These are phyloP conservation scores for Enchytraeus crypticus DNA, from an alignment of 2,888 invertebrate species.

Conservation along the genomic window DNA sequence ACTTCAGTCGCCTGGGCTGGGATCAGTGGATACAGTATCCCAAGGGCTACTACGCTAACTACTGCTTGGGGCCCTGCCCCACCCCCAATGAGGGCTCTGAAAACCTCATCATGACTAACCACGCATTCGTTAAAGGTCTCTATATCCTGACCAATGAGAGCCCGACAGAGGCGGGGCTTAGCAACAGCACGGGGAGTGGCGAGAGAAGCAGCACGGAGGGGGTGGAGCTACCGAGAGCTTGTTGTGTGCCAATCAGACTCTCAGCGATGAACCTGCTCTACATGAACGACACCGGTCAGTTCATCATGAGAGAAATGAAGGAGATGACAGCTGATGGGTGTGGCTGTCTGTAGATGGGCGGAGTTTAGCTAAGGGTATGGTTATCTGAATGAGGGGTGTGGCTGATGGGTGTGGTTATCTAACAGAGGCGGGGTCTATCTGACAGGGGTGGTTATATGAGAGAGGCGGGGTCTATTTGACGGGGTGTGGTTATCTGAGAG, in stretches of 20 bases:
- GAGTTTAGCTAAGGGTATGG: no score
- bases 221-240: slow-evolving; percentile 1
- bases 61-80: slow-evolving; percentile 4
- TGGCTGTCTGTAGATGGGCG: slow-evolving; percentile 7
- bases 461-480: no score
- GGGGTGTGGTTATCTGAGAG: no score
- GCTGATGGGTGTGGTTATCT: no score
- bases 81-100: not conserved
- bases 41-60: slow-evolving; percentile 5
- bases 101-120: slow-evolving; percentile 4
- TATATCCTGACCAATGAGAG: not conserved
- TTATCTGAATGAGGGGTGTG: no score
- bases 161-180: no score
- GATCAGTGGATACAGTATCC: slow-evolving; percentile 2
- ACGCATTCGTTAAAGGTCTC: slow-evolving; percentile 7
- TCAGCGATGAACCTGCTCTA: slow-evolving; percentile 7
- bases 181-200: no score
- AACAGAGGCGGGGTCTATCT: no score
- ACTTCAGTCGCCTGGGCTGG: slow-evolving; percentile 3
- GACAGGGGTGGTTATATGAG: no score
- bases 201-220: no score
- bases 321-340: slow-evolving; percentile 9
- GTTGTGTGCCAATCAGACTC: slow-evolving; percentile 6
- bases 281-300: not conserved
- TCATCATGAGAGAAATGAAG: slow-evolving; percentile 2